Evolutionary conservation across 2,113 vertebrate species (phyloP), one percentile per base, ranked within the genome.

Genomic region (Fulmarus glacialis): DNA sequence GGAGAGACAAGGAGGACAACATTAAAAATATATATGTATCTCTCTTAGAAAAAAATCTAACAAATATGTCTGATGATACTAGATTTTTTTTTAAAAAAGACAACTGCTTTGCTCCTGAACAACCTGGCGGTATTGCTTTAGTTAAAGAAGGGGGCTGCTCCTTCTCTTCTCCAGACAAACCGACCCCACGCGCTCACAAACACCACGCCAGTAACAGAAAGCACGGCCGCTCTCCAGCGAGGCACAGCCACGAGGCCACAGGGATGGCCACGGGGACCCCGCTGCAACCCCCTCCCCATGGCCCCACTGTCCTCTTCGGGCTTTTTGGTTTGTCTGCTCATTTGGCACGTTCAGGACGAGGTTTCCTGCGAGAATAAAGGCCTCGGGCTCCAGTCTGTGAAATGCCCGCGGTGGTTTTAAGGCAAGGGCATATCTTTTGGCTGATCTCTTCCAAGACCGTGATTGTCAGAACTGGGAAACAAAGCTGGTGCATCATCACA

Each of bases 291-390:
- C 47, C 10, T 55, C 27, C 81, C 52, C 32, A 2, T 7, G n/a
- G 11, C 47, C 68, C 32, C 1, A 0, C n/a, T 30, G 43, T 63
- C 58, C 82, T 80, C 60, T 36, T 32, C 23, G 6, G 67, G 63
- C 29, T 70, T 77, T 97, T 97, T 94, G 95, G 93, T 94, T 85
- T 85, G 30, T 89, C 95, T 87, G 73, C 64, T 96, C 11, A 48
- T 94, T 93, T 96, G 96, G 94, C 93, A 96, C 48, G 0, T 74
- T 67, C 24, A 79, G 77, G 68, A 43, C 1, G 34, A 84, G 52
- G 89, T 48, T 79, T 89, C 60, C 86, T 70, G 48, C 2, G 6
- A 60, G 22, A 92, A 78, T 36, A 67, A 93, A 95, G 91, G 92
- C 92, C 74, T 75, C 2, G 8, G 92, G 87, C 78, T 93, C 20